phyloP scores from a whole-genome alignment of 2,797 vertebrate genomes.

The Remorina albescens region DNA sequence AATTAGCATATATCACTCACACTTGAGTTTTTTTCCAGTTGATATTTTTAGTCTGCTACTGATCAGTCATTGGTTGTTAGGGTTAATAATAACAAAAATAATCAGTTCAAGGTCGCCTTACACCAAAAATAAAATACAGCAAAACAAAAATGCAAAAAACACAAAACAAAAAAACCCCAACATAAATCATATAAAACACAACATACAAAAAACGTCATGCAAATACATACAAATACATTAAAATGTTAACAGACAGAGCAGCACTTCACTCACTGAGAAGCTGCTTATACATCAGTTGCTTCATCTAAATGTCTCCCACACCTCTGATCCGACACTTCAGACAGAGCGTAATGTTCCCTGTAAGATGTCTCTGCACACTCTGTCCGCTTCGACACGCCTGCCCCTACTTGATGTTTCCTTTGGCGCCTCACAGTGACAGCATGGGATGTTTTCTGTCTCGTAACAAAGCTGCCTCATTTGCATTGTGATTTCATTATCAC shows the following conservation, averaged over 20 bases:
- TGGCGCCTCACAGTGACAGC: slow-evolving; percentile 28
- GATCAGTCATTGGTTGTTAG: slow-evolving; percentile 57
- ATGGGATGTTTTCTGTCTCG: slow-evolving; percentile 48
- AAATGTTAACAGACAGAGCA: slow-evolving; percentile 38
- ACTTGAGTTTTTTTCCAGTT: neutral
- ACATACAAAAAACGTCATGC: no score
- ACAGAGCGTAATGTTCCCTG: slow-evolving; percentile 44
- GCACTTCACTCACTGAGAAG: slow-evolving; percentile 48
- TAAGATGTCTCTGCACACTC: slow-evolving; percentile 28
- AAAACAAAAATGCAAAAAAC: no score
- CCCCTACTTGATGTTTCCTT: slow-evolving; percentile 57
- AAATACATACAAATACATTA: no score
- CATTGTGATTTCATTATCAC: slow-evolving; percentile 65
- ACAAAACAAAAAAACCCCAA: no score
- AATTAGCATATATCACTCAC: slow-evolving; percentile 38
- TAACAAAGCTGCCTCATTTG: slow-evolving; percentile 63
- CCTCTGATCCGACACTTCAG: slow-evolving; percentile 55
- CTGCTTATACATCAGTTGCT: slow-evolving; percentile 55
- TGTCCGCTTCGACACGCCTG: slow-evolving; percentile 37
- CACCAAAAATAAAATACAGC: no score
- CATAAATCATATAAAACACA: no score
- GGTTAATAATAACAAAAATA: no score
- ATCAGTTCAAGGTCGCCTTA: no score
- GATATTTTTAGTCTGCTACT: slow-evolving; percentile 36
- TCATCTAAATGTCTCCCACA: slow-evolving; percentile 56